These are phyloP conservation scores for Acanthiza pusilla DNA, from an alignment of 2,797 vertebrate species.

Conservation along the genomic window DNA sequence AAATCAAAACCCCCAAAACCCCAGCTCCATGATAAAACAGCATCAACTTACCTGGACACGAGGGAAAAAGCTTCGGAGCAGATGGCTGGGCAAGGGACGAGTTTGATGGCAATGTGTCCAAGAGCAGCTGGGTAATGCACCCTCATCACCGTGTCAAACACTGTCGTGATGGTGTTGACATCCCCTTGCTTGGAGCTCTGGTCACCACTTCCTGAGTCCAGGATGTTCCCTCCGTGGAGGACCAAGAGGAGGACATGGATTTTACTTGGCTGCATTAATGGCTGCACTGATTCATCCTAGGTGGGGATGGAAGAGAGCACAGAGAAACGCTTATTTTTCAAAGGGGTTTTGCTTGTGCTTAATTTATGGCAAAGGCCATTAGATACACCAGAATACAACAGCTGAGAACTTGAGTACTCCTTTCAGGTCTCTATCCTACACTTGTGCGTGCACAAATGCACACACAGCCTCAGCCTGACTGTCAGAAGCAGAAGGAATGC, in stretches of 20 bases:
- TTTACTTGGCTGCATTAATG: constrained; percentile 84
- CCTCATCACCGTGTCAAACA: constrained; percentile 92
- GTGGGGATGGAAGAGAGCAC: not conserved
- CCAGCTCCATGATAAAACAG: not conserved
- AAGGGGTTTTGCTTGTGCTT: not conserved
- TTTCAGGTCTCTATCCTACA: not conserved
- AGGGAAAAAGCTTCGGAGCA: constrained; percentile 94
- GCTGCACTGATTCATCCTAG: constrained; percentile 84
- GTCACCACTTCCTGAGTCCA: constrained; percentile 91
- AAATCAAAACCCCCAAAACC: not conserved
- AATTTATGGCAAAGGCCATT: not conserved
- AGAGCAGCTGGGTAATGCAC: constrained; percentile 95
- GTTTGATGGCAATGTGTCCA: constrained; percentile 88
- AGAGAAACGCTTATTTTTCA: not conserved
- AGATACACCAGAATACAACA: not conserved
- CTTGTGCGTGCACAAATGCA: not conserved
- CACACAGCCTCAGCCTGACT: not conserved
- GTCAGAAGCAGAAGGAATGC: not conserved
- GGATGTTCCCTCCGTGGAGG: constrained; percentile 95
- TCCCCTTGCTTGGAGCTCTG: constrained; percentile 94
- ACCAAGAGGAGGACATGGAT: constrained; percentile 92
- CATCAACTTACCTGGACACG: constrained; percentile 88
- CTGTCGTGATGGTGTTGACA: constrained; percentile 87
- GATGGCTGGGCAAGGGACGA: constrained; percentile 95
- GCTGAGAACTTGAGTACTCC: not conserved